Evolutionary conservation across 2,113 vertebrate genomes (phyloP).

Genomic region (Thinocorus orbignyianus): DNA sequence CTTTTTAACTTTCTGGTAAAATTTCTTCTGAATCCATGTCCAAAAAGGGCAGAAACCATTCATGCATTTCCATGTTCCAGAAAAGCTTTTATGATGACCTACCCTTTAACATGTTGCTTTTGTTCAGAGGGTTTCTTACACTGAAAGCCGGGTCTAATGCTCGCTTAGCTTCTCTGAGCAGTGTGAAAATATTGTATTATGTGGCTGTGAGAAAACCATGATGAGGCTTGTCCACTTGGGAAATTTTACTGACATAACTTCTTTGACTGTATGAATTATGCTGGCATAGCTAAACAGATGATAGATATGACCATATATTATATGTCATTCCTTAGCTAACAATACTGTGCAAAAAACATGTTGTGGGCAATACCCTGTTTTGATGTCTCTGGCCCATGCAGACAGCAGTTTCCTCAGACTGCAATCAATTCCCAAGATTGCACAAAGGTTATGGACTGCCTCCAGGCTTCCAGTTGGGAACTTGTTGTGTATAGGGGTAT

Average conservation of each 20-base stretch:
- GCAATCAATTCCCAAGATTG: neutral
- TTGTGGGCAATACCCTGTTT: slow-evolving; percentile 19
- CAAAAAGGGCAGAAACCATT: neutral
- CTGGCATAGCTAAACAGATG: neutral
- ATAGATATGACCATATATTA: slow-evolving; percentile 9
- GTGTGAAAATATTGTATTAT: neutral
- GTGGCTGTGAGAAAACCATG: neutral
- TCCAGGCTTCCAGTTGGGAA: neutral
- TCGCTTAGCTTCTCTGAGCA: neutral
- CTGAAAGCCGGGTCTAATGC: neutral
- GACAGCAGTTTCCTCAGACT: neutral
- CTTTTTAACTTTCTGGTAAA: neutral
- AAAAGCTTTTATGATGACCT: neutral
- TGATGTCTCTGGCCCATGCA: slow-evolving; percentile 1
- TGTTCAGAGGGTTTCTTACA: neutral
- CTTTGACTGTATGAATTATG: neutral
- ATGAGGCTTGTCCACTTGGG: slow-evolving; percentile 2
- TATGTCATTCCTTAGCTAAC: slow-evolving; percentile 15
- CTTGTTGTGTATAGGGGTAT: neutral
- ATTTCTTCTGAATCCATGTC: neutral
- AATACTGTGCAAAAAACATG: neutral
- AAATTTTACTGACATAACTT: slow-evolving; percentile 1
- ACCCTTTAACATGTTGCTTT: neutral
- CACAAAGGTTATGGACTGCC: slow-evolving; percentile 13
- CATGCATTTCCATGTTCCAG: neutral